These are phyloP conservation scores for Gymnarchus niloticus DNA, from an alignment of 2,113 vertebrate species.

Conservation along the genomic window DNA sequence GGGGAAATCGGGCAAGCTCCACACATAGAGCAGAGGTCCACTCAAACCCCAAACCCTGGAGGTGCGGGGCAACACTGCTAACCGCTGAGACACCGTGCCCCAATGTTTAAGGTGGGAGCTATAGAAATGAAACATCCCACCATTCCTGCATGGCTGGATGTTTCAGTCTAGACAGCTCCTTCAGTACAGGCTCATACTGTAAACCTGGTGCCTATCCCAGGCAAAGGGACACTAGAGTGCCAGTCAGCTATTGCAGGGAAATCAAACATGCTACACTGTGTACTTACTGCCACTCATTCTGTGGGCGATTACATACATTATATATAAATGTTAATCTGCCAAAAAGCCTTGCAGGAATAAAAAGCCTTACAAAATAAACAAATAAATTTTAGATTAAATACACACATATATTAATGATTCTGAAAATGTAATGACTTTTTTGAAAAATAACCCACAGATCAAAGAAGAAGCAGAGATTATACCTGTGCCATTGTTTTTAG, in stretches of 20 bases:
- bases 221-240: background rate
- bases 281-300: background rate
- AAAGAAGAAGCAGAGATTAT: background rate
- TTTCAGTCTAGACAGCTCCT: too few species aligned
- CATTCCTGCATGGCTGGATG: too few species aligned
- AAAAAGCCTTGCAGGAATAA: background rate
- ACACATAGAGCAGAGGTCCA: too few species aligned
- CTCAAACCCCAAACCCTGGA: too few species aligned
- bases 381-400: too few species aligned
- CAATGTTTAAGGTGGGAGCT: too few species aligned
- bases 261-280: background rate
- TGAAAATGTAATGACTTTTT: too few species aligned
- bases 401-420: too few species aligned
- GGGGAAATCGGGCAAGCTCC: too few species aligned
- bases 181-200: background rate
- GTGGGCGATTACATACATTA: background rate
- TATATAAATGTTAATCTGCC: background rate
- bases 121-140: too few species aligned
- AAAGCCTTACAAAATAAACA: background rate
- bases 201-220: background rate
- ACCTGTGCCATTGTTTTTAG: background rate
- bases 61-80: too few species aligned
- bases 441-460: background rate
- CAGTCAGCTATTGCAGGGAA: background rate
- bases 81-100: too few species aligned